Conservation (phyloP, 2,797 vertebrate genomes). For the Sphaeramia orbicularis region DNA sequence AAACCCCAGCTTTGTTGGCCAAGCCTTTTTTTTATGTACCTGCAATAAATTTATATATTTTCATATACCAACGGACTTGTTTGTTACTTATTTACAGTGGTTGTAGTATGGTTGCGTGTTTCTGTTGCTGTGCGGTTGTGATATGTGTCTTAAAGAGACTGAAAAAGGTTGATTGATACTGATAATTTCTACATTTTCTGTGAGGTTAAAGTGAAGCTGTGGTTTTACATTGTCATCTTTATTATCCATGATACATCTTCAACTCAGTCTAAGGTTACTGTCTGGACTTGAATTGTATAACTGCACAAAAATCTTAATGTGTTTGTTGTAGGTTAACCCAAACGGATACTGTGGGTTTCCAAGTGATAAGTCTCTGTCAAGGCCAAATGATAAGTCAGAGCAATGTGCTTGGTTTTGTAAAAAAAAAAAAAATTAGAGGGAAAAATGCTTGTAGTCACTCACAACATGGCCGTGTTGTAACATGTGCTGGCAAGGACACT, state of each 20-base stretch:
- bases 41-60: constrained; percentile 77
- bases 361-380: not conserved
- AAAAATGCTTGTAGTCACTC: not conserved
- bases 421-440: too few relatives aligned
- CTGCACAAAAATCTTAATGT: too few relatives aligned
- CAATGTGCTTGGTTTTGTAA: too few relatives aligned
- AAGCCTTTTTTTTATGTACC: constrained; percentile 39
- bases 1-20: constrained; percentile 35
- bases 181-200: not conserved
- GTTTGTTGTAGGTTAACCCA: not conserved
- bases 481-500: not conserved
- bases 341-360: not conserved
- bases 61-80: constrained; percentile 63
- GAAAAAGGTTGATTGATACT: not conserved
- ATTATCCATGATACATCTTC: too few relatives aligned
- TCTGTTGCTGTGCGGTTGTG: not conserved
- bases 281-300: too few relatives aligned
- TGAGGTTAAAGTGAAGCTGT: not conserved
- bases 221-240: too few relatives aligned
- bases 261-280: too few relatives aligned
- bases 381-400: not conserved
- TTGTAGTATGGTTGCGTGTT: constrained; percentile 9
- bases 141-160: not conserved
- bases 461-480: not conserved
- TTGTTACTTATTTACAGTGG: constrained; percentile 46